phyloP scores from a whole-genome alignment of 2,797 vertebrate species.

The Scarus forsteni region DNA sequence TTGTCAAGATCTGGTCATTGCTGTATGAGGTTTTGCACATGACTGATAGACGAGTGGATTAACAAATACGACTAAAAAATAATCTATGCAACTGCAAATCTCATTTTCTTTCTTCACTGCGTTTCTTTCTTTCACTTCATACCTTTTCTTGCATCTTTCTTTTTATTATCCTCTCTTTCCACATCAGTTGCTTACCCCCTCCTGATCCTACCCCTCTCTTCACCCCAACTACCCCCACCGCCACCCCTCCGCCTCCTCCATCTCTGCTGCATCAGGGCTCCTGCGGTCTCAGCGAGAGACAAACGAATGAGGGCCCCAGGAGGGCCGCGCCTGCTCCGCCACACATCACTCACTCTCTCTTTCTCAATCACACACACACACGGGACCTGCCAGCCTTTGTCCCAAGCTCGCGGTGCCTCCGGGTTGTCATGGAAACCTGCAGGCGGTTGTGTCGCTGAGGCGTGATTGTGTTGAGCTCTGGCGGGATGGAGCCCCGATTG shows the following conservation, averaged over 20 bases:
- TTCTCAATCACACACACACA: conserved; percentile 60
- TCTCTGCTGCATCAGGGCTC: conserved; percentile 75
- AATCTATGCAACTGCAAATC: conserved; percentile 37
- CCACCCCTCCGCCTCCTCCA: conserved; percentile 52
- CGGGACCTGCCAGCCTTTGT: conserved; percentile 90
- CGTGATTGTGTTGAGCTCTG: conserved; percentile 90
- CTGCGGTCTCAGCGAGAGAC: conserved; percentile 80
- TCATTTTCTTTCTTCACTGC: conserved; percentile 20
- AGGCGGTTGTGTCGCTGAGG: conserved; percentile 83
- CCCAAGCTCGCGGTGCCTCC: conserved; percentile 88
- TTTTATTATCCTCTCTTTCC: conserved; percentile 58
- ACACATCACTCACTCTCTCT: conserved; percentile 73
- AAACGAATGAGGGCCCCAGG: conserved; percentile 82
- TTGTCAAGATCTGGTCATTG: conserved; percentile 50
- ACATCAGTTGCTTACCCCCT: conserved; percentile 63
- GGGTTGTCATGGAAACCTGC: conserved; percentile 94
- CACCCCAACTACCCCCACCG: conserved; percentile 30
- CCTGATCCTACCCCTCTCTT: conserved; percentile 19
- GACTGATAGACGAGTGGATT: conserved; percentile 48
- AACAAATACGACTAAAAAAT: conserved; percentile 40
- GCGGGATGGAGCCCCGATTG: conserved; percentile 68
- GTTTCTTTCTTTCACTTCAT: conserved; percentile 16
- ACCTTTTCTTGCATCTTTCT: conserved; percentile 49
- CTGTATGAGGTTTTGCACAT: conserved; percentile 28
- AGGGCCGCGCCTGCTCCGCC: conserved; percentile 74